Evolutionary conservation across 2,888 invertebrate species (phyloP).

Genomic region (Steinernema carpocapsae): DNA sequence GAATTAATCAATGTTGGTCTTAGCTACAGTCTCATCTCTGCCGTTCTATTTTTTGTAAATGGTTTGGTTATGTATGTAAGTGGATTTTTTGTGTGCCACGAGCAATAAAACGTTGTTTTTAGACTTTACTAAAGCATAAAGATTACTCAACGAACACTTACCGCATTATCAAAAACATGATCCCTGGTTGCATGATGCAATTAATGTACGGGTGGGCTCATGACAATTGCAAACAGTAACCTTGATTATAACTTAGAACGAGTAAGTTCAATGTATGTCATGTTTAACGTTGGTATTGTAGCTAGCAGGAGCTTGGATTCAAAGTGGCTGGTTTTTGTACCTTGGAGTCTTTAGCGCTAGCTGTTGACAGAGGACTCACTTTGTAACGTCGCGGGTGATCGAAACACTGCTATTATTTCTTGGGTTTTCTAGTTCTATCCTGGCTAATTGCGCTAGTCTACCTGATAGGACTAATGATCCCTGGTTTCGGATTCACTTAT

Average conservation of each 20-base stretch:
- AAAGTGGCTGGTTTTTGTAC: constrained; percentile 27
- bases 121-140: neutral
- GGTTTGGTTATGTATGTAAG: neutral
- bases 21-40: neutral
- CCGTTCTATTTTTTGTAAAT: neutral
- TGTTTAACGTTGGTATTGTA: neutral
- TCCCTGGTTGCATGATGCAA: too few relatives aligned
- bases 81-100: too few relatives aligned
- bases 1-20: neutral
- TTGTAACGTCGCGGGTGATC: neutral
- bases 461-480: neutral
- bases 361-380: neutral
- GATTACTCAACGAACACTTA: neutral
- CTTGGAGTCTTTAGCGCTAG: constrained; percentile 5
- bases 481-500: constrained; percentile 18
- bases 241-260: too few relatives aligned
- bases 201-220: too few relatives aligned
- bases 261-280: neutral
- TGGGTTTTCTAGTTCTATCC: neutral
- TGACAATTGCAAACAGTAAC: too few relatives aligned
- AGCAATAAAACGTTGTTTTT: neutral
- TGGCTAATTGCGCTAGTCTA: neutral
- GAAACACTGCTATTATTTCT: neutral
- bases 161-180: too few relatives aligned
- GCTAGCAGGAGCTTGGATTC: constrained; percentile 15